Conservation (phyloP, 2,797 vertebrate genomes). For the Centroberyx gerrardi region DNA sequence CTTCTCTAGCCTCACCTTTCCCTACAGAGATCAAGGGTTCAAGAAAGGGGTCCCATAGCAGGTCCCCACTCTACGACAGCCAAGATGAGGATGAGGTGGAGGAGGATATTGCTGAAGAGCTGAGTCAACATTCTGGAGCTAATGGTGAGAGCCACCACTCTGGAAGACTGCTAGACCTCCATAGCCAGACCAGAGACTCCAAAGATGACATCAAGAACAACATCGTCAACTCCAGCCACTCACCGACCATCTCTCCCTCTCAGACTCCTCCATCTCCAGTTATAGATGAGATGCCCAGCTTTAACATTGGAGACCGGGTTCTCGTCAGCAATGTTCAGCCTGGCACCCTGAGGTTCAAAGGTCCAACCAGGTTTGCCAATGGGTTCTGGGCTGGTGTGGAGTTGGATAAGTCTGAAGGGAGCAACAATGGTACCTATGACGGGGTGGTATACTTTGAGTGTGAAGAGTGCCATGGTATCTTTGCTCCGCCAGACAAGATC, state of each 20-base stretch:
- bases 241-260: constrained; percentile 58
- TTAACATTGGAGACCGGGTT: constrained; percentile 92
- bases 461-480: constrained; percentile 92
- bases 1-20: constrained; percentile 58
- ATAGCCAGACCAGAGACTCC: constrained; percentile 76
- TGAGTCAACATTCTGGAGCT: constrained; percentile 83
- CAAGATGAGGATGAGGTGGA: constrained; percentile 84
- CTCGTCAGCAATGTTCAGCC: constrained; percentile 94
- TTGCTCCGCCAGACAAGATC: constrained; percentile 95
- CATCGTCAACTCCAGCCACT: constrained; percentile 48
- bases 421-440: constrained; percentile 94
- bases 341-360: constrained; percentile 95
- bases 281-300: constrained; percentile 86
- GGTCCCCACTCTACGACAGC: constrained; percentile 74
- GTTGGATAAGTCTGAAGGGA: constrained; percentile 95
- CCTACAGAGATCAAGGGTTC: constrained; percentile 43
- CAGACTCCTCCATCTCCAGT: constrained; percentile 49
- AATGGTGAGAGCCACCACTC: constrained; percentile 77
- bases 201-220: constrained; percentile 76
- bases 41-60: constrained; percentile 42
- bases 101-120: constrained; percentile 89
- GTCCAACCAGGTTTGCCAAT: constrained; percentile 92
- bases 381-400: constrained; percentile 98
- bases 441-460: constrained; percentile 93
- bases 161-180: constrained; percentile 85